Evolutionary conservation across 2,888 invertebrate species (phyloP).

Genomic region (Pycnomerus fuliginosus): DNA sequence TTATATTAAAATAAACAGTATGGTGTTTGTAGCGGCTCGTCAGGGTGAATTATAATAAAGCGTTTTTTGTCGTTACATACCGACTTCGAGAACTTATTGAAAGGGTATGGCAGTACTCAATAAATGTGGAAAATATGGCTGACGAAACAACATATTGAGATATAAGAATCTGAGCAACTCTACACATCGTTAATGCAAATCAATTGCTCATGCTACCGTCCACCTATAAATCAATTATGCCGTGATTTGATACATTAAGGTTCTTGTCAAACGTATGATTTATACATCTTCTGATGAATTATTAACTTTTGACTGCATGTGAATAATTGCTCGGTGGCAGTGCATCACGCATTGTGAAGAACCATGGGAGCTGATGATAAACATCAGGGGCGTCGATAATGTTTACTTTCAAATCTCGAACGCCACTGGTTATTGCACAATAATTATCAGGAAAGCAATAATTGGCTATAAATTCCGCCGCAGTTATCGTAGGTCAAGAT

Average conservation of each 20-base stretch:
- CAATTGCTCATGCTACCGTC: conserved; percentile 52
- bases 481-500: conserved; percentile 31
- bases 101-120: too few species aligned
- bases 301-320: conserved; percentile 45
- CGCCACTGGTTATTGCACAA: too few species aligned
- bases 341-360: conserved; percentile 17
- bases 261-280: conserved; percentile 48
- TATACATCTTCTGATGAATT: conserved; percentile 48
- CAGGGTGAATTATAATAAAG: too few species aligned
- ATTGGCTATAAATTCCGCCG: not conserved
- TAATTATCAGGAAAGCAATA: too few species aligned
- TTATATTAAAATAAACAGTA: conserved; percentile 27
- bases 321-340: conserved; percentile 32
- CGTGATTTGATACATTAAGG: conserved; percentile 54
- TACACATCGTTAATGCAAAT: conserved; percentile 54
- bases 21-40: too few species aligned
- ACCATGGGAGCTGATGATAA: conserved; percentile 12
- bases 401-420: conserved; percentile 4
- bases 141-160: too few species aligned
- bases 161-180: conserved; percentile 49
- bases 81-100: too few species aligned
- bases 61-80: too few species aligned
- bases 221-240: conserved; percentile 51
- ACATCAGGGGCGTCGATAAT: conserved; percentile 10
- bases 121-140: too few species aligned